phyloP scores from a whole-genome alignment of 2,113 vertebrate genomes.

The Heterotis niloticus region DNA sequence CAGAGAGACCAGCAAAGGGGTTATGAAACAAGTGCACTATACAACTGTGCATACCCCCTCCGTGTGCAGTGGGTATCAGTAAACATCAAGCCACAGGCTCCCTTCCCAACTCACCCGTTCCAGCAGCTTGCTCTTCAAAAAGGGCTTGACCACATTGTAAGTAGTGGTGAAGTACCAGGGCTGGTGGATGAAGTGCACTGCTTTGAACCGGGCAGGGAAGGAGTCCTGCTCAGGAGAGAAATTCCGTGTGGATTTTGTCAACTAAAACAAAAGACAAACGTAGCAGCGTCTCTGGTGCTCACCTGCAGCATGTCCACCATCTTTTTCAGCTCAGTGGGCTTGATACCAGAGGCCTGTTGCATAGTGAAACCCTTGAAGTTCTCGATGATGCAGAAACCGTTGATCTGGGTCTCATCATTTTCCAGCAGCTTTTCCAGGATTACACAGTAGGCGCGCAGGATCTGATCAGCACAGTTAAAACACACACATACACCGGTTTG shows the following conservation, averaged over 20 bases:
- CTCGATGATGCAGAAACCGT: conserved; percentile 93
- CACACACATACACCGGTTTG: neutral
- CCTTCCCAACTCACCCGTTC: conserved; percentile 74
- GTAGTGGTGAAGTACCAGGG: conserved; percentile 99
- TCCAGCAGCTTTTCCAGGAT: conserved; percentile 92
- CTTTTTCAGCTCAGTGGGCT: conserved; percentile 88
- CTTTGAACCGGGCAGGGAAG: conserved; percentile 95
- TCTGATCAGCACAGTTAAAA: conserved; percentile 57
- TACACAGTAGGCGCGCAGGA: conserved; percentile 90
- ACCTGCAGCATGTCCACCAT: conserved; percentile 99
- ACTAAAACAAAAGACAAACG: neutral
- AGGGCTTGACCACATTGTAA: conserved; percentile 90
- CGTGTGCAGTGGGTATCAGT: neutral
- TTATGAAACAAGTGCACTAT: neutral
- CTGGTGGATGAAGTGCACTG: conserved; percentile 90
- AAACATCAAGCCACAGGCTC: neutral
- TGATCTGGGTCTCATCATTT: conserved; percentile 96
- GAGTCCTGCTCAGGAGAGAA: conserved; percentile 74
- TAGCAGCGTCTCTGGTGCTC: neutral
- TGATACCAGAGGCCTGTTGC: conserved; percentile 92
- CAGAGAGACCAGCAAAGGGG: neutral
- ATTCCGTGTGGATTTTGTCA: neutral
- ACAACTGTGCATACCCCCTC: neutral
- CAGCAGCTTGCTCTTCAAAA: conserved; percentile 94
- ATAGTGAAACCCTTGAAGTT: conserved; percentile 97